phyloP scores from a whole-genome alignment of 30 jellyfish, hydroid and myxozoan genomes.

The Aurelia coerulea region DNA sequence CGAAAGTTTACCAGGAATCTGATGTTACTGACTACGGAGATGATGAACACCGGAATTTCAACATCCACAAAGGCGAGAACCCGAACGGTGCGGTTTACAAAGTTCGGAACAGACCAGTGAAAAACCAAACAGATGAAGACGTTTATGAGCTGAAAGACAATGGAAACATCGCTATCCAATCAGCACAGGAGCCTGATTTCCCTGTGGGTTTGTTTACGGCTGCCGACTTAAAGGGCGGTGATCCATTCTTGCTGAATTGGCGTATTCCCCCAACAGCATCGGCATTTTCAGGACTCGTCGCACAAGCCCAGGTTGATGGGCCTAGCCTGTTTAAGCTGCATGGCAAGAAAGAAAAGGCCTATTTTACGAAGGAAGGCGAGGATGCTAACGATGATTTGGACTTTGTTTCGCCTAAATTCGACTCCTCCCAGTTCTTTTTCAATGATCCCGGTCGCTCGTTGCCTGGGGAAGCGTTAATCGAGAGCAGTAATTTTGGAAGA shows the following conservation, averaged over 20 bases:
- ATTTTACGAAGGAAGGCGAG: conserved; percentile 54
- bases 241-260: conserved; percentile 34
- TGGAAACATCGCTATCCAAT: neutral
- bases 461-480: conserved; percentile 55
- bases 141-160: neutral
- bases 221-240: neutral
- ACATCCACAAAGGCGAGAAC: conserved; percentile 1
- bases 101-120: conserved; percentile 14
- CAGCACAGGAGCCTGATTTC: conserved; percentile 43
- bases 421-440: conserved; percentile 17
- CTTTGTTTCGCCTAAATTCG: conserved; percentile 13
- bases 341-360: conserved; percentile 34
- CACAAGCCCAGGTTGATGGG: conserved; percentile 45
- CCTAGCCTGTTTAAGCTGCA: conserved; percentile 63
- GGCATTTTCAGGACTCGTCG: conserved; percentile 40
- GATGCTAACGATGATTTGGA: conserved; percentile 22
- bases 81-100: conserved; percentile 25
- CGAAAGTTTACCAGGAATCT: neutral
- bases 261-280: conserved; percentile 53
- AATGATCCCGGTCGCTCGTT: conserved; percentile 27
- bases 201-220: conserved; percentile 48
- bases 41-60: neutral
- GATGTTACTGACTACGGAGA: conserved; percentile 21
- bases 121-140: too few relatives aligned
- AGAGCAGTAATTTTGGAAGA: conserved; percentile 31